Percentiles rank a stretch among this genome's conserved stretches.
phyloP scores from a whole-genome alignment of 2,888 invertebrate species.

The Vannuccia rotundouncinata region DNA sequence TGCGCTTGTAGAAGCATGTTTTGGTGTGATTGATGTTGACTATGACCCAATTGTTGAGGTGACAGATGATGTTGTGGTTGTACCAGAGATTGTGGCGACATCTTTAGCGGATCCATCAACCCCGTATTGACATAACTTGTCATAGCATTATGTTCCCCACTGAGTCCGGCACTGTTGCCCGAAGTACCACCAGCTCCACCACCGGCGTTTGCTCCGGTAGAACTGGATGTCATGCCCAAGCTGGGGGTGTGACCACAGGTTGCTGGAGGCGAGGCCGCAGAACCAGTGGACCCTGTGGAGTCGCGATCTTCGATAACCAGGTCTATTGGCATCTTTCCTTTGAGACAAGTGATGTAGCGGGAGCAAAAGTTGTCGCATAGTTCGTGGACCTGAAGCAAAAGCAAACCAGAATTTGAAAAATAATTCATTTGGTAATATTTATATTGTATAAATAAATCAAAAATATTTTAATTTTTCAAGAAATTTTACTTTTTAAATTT shows the following conservation, averaged over 20 bases:
- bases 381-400: constrained; percentile 85
- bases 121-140: background rate
- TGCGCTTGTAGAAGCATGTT: background rate
- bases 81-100: no score
- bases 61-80: background rate
- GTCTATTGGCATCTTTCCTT: constrained; percentile 99
- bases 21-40: background rate
- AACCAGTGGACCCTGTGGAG: constrained; percentile 44
- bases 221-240: background rate
- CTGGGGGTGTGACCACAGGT: background rate
- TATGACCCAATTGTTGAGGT: background rate
- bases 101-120: background rate
- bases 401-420: background rate
- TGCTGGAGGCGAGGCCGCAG: constrained; percentile 36
- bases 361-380: constrained; percentile 99
- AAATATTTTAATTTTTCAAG: no score
- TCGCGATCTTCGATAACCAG: constrained; percentile 87
- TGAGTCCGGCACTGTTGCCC: background rate
- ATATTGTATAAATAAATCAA: no score
- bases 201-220: background rate
- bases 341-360: constrained; percentile 99
- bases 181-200: background rate
- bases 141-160: background rate
- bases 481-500: no score
- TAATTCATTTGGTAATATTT: background rate